Percentiles rank a stretch among this genome's conserved stretches.
phyloP scores from a whole-genome alignment of 2,113 vertebrate genomes.

The Heterotis niloticus region DNA sequence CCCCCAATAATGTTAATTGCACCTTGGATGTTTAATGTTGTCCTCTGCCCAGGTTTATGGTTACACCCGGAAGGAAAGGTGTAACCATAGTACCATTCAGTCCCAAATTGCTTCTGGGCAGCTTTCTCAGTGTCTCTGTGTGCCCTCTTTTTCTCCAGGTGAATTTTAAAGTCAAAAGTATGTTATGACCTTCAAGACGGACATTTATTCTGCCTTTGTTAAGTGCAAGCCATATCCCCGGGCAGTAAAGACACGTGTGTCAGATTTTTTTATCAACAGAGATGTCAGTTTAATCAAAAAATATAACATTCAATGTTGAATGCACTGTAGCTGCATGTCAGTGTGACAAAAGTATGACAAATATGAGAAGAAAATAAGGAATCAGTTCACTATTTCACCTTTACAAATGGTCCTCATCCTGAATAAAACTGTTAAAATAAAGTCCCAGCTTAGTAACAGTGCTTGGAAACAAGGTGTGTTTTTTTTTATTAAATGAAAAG shows the following conservation, averaged over 20 bases:
- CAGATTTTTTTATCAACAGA: conserved; percentile 16
- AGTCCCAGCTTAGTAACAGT: too few relatives aligned
- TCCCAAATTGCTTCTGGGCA: not conserved
- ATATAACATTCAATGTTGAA: not conserved
- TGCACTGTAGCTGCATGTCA: not conserved
- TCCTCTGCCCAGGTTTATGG: not conserved
- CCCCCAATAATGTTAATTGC: not conserved
- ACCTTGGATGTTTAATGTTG: not conserved
- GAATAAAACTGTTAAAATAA: too few relatives aligned
- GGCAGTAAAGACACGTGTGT: conserved; percentile 26
- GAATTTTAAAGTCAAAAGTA: not conserved
- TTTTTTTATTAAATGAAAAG: too few relatives aligned
- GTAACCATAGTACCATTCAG: not conserved
- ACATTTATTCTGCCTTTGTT: conserved; percentile 28
- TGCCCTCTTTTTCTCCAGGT: not conserved
- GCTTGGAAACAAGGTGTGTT: too few relatives aligned
- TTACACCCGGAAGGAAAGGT: not conserved
- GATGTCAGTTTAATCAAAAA: not conserved
- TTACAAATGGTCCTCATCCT: not conserved
- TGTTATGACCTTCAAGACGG: conserved; percentile 14
- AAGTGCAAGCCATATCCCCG: conserved; percentile 16
- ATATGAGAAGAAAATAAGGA: not conserved
- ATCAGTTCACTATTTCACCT: not conserved
- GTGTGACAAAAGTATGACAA: not conserved
- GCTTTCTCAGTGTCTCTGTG: not conserved